Evolutionary conservation across 2,113 vertebrate species (phyloP).

Genomic region (Ibidorhyncha struthersii): DNA sequence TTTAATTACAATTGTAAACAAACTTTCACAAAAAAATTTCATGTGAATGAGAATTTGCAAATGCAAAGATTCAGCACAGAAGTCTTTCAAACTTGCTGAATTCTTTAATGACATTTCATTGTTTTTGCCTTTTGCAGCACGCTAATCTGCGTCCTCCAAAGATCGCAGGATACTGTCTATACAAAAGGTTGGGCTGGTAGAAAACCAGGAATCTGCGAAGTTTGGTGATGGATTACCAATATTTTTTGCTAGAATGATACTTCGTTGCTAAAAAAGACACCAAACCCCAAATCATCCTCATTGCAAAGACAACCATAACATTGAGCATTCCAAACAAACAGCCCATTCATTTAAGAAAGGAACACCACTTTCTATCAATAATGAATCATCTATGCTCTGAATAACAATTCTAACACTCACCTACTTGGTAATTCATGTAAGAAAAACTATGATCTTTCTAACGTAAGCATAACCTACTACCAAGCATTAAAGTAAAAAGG

Average conservation of each 20-base stretch:
- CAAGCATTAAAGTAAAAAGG: neutral
- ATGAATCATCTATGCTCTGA: conserved; percentile 26
- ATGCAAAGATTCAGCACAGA: neutral
- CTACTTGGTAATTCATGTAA: neutral
- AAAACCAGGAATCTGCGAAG: neutral
- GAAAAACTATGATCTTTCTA: neutral
- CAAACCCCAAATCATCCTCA: neutral
- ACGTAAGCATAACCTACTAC: conserved; percentile 1
- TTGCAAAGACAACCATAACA: neutral
- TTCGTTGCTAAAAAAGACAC: neutral
- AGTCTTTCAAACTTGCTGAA: neutral
- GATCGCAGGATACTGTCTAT: neutral
- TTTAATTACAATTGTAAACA: neutral
- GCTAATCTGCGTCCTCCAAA: neutral
- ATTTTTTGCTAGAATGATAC: neutral
- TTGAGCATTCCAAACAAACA: neutral
- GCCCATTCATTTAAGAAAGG: neutral
- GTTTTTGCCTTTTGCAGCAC: neutral
- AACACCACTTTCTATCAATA: neutral
- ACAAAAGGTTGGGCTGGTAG: neutral
- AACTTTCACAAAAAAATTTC: neutral
- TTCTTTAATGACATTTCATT: neutral
- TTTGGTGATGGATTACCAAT: neutral
- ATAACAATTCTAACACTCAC: neutral
- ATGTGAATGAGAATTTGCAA: neutral